Conservation (phyloP, 2,888 invertebrate genomes). For the Rhodophaea formosa region DNA sequence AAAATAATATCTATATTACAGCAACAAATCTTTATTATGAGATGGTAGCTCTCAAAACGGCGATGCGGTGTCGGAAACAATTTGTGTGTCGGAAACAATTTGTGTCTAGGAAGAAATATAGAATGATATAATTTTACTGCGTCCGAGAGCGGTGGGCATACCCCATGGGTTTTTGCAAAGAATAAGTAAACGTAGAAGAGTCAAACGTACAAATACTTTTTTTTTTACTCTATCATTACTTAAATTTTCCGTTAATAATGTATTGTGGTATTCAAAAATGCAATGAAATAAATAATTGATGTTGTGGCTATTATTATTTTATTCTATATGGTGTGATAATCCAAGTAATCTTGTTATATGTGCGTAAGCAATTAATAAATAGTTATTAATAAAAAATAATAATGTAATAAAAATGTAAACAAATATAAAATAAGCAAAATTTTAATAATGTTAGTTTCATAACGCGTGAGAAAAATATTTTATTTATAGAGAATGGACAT, state of each 20-base stretch:
- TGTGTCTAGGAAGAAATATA: slow-evolving; percentile 33
- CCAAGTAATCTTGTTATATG: too few relatives aligned
- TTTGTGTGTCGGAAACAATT: slow-evolving; percentile 33
- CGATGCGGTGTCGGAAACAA: slow-evolving; percentile 28
- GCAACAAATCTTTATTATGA: background rate
- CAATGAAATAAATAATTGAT: too few relatives aligned
- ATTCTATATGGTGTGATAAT: too few relatives aligned
- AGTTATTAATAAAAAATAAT: background rate
- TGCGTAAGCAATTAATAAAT: too few relatives aligned
- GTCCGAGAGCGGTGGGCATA: slow-evolving; percentile 27
- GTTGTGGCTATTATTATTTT: too few relatives aligned
- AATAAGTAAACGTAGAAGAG: slow-evolving; percentile 12
- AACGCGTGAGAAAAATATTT: slow-evolving; percentile 1
- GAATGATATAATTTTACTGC: slow-evolving; percentile 37
- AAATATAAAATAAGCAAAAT: background rate
- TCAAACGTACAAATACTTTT: too few relatives aligned
- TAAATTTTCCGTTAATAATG: too few relatives aligned
- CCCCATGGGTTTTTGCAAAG: slow-evolving; percentile 29
- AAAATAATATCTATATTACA: too few relatives aligned
- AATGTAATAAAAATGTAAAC: background rate
- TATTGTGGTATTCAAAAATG: too few relatives aligned
- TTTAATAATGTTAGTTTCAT: background rate
- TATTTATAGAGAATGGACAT: background rate
- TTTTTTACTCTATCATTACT: background rate
- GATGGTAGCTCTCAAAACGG: background rate